A percentile compares a stretch with the other conserved stretches of the same genome.
Conservation (phyloP, 2,797 vertebrate species). For the Chaenodraco wilsoni region DNA sequence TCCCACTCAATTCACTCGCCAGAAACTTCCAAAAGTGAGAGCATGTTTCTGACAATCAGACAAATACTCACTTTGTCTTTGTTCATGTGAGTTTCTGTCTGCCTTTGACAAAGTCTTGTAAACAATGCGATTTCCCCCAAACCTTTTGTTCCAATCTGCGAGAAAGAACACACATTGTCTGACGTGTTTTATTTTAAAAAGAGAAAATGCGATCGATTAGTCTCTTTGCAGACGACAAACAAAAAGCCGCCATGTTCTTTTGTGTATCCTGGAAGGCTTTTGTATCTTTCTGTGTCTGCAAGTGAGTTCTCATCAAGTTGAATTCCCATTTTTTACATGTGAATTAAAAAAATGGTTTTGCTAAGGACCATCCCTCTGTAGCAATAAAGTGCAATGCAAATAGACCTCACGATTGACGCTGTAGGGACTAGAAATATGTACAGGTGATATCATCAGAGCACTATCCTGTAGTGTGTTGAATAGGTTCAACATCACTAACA, state of each 20-base stretch:
- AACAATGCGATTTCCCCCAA: conserved; percentile 33
- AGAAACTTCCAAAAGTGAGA: conserved; percentile 54
- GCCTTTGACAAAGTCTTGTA: conserved; percentile 42
- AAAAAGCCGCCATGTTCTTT: conserved; percentile 68
- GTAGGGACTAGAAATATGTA: too few species aligned
- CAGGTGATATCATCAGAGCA: too few species aligned
- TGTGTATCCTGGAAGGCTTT: conserved; percentile 52
- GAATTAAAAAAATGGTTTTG: too few species aligned
- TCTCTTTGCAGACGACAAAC: conserved; percentile 58
- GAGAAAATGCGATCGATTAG: conserved; percentile 70
- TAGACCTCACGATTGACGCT: too few species aligned
- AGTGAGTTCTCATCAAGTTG: too few species aligned
- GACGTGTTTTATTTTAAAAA: conserved; percentile 62
- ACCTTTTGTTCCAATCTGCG: conserved; percentile 20
- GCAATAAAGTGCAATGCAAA: too few species aligned
- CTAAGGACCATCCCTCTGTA: too few species aligned
- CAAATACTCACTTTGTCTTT: conserved; percentile 27
- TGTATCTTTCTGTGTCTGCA: too few species aligned
- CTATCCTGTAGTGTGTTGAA: too few species aligned
- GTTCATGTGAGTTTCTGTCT: conserved; percentile 30
- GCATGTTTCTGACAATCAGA: conserved; percentile 62
- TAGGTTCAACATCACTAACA: too few species aligned
- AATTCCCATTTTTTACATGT: too few species aligned
- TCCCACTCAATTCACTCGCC: conserved; percentile 32
- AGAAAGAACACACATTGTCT: conserved; percentile 24